Conservation (phyloP, 1,140 invertebrate species). For the Leptonema lineaticorne region DNA sequence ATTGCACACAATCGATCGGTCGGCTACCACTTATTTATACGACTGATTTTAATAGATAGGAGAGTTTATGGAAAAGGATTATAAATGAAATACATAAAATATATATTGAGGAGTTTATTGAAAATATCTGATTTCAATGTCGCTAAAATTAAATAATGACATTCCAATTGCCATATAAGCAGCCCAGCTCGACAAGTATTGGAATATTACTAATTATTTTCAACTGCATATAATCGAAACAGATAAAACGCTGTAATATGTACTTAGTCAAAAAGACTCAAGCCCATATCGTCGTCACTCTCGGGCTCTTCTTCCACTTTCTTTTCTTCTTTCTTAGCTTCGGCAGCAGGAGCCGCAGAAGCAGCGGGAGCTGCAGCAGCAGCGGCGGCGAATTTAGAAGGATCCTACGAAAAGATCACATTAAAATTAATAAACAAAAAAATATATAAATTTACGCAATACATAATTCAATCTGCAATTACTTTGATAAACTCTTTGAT, state of each 20-base stretch:
- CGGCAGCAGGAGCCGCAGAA: constrained; percentile 61
- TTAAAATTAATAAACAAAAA: too few species aligned
- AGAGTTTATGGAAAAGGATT: too few species aligned
- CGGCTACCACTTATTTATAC: too few species aligned
- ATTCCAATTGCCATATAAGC: constrained; percentile 40
- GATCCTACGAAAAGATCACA: constrained; percentile 67
- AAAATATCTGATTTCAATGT: too few species aligned
- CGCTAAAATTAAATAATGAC: neutral
- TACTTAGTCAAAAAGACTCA: constrained; percentile 95
- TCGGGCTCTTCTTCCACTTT: constrained; percentile 78
- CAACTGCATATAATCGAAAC: neutral
- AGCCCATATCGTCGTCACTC: constrained; percentile 94
- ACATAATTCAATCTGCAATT: constrained; percentile 32
- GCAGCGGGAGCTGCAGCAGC: constrained; percentile 64
- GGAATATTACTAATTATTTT: neutral
- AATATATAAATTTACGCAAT: neutral
- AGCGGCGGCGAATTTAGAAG: constrained; percentile 87
- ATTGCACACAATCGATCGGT: too few species aligned
- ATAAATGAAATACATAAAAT: too few species aligned
- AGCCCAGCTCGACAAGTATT: constrained; percentile 42
- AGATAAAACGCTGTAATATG: neutral
- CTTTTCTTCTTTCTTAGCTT: constrained; percentile 61
- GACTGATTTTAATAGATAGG: too few species aligned
- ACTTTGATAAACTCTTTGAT: constrained; percentile 90
- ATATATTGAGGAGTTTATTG: too few species aligned